A percentile compares a stretch with the other conserved stretches of the same genome.
Evolutionary conservation across 2,797 vertebrate species (phyloP).

Genomic region (Pipistrellus pipistrellus): DNA sequence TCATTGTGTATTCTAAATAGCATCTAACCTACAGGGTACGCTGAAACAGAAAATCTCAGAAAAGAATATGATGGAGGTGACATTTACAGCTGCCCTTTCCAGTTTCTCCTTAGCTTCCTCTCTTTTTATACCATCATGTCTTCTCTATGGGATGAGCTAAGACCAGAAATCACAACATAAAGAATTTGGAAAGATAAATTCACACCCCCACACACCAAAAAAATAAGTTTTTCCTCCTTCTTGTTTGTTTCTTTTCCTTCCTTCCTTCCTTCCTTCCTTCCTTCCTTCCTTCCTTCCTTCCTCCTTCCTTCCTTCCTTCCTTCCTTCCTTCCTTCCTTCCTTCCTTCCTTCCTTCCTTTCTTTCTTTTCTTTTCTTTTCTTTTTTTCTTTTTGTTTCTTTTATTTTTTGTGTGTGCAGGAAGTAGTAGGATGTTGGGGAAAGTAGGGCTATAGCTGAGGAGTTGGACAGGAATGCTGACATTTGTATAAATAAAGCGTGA

Average conservation of each 20-base stretch:
- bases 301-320: too few relatives aligned
- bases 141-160: neutral
- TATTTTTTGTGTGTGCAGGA: neutral
- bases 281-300: too few relatives aligned
- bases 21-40: neutral
- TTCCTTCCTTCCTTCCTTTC: too few relatives aligned
- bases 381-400: accelerated
- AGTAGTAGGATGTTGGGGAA: neutral
- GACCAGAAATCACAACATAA: neutral
- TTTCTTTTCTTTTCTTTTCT: neutral
- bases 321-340: too few relatives aligned
- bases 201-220: neutral
- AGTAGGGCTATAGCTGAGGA: too few relatives aligned
- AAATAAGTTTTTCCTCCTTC: neutral
- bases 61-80: neutral
- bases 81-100: neutral
- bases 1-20: neutral
- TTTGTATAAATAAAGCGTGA: neutral
- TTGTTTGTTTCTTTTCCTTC: neutral
- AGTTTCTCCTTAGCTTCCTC: neutral
- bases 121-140: neutral
- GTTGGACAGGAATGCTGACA: neutral
- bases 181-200: constrained; percentile 15
- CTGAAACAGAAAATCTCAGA: neutral
- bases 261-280: too few relatives aligned